phyloP scores from a whole-genome alignment of 1,140 invertebrate species.

The Halotydeus destructor region DNA sequence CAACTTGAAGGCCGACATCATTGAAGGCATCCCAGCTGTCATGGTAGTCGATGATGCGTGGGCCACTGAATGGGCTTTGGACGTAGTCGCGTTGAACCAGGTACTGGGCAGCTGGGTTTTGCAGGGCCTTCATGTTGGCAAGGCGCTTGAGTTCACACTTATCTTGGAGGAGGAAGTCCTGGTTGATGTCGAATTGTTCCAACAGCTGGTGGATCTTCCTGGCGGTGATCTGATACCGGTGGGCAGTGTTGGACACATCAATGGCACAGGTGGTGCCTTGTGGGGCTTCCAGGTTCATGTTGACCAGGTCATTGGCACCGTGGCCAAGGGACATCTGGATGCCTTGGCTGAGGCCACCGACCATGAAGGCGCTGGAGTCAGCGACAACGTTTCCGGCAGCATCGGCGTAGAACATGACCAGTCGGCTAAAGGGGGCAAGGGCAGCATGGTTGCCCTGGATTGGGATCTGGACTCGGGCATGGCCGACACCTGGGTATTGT shows the following conservation, averaged over 20 bases:
- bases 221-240: neutral
- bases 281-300: neutral
- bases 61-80: too few species aligned
- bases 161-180: neutral
- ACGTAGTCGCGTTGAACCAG: too few species aligned
- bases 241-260: neutral
- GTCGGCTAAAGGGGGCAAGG: neutral
- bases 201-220: neutral
- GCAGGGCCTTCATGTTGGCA: too few species aligned
- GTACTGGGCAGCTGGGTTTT: too few species aligned
- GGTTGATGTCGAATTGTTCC: neutral
- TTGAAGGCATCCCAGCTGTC: conserved; percentile 3
- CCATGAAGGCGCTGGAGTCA: neutral
- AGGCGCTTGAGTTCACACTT: neutral
- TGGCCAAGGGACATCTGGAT: neutral
- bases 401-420: neutral
- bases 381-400: neutral
- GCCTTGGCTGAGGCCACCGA: neutral
- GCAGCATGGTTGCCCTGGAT: too few species aligned
- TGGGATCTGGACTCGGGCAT: too few species aligned
- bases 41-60: neutral
- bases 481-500: too few species aligned
- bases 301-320: neutral
- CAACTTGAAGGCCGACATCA: neutral
- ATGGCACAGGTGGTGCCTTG: neutral